Evolutionary conservation across 2,888 invertebrate genomes (phyloP).

Genomic region (Drosophila prostipennis): DNA sequence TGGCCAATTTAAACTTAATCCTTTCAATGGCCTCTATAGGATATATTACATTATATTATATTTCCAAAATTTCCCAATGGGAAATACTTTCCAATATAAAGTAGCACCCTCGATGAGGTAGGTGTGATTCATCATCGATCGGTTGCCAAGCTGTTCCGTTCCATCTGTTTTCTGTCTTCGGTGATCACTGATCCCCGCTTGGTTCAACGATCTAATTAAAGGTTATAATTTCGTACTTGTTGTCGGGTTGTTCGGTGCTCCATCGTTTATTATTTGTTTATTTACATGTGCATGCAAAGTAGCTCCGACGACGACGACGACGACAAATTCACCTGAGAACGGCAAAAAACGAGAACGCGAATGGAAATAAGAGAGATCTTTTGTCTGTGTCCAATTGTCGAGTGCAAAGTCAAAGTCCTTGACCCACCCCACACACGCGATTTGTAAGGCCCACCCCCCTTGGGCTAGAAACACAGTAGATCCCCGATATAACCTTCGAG

Average conservation of each 20-base stretch:
- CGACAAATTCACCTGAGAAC: slow-evolving; percentile 34
- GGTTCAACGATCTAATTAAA: slow-evolving; percentile 82
- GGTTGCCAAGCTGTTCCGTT: slow-evolving; percentile 9
- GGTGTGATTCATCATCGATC: slow-evolving; percentile 33
- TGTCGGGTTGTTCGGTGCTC: slow-evolving; percentile 9
- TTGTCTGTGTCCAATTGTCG: slow-evolving; percentile 11
- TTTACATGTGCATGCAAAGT: slow-evolving; percentile 37
- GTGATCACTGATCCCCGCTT: slow-evolving; percentile 49
- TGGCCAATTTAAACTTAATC: slow-evolving; percentile 5
- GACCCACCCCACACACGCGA: slow-evolving; percentile 27
- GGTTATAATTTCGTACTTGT: slow-evolving; percentile 62
- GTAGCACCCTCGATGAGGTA: too few species aligned
- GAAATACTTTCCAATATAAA: neutral
- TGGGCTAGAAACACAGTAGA: slow-evolving; percentile 1
- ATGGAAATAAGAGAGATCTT: slow-evolving; percentile 15
- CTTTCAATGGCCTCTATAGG: neutral
- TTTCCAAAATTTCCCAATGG: too few species aligned
- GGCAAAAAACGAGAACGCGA: neutral
- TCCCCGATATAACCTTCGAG: neutral
- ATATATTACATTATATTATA: too few species aligned
- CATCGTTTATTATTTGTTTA: slow-evolving; percentile 33
- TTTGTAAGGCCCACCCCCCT: neutral
- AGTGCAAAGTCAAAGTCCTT: slow-evolving; percentile 28
- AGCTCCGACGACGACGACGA: neutral
- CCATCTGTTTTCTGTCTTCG: slow-evolving; percentile 39